phyloP scores from a whole-genome alignment of 2,113 vertebrate genomes.

The Lota lota region DNA sequence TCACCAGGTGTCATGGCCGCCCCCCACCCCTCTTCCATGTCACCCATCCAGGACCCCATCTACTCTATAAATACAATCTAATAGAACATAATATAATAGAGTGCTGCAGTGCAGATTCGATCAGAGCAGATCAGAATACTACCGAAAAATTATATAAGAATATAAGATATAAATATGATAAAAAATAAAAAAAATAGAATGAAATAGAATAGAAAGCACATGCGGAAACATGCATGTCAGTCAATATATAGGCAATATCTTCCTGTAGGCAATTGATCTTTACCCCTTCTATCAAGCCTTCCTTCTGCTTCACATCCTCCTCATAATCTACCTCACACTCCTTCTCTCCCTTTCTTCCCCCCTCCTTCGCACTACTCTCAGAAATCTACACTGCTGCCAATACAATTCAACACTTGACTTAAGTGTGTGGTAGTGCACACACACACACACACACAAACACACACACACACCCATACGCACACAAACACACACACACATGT shows the following conservation, averaged over 20 bases:
- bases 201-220: background rate
- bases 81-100: no score
- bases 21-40: background rate
- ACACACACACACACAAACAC: background rate
- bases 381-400: constrained; percentile 17
- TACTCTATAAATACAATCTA: no score
- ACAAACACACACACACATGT: background rate
- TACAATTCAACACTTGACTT: background rate
- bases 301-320: background rate
- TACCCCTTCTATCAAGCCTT: background rate
- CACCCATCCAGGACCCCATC: background rate
- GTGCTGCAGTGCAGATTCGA: no score
- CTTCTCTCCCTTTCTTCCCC: background rate
- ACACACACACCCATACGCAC: background rate
- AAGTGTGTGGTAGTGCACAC: background rate
- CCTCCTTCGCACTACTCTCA: background rate
- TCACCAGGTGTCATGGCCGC: background rate
- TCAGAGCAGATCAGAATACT: no score
- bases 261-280: no score
- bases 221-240: no score
- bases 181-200: background rate
- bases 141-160: no score
- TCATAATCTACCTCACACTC: background rate
- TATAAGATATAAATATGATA: no score
- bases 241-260: no score